phyloP scores from a whole-genome alignment of 1,140 invertebrate species.

The Achroia grisella region DNA sequence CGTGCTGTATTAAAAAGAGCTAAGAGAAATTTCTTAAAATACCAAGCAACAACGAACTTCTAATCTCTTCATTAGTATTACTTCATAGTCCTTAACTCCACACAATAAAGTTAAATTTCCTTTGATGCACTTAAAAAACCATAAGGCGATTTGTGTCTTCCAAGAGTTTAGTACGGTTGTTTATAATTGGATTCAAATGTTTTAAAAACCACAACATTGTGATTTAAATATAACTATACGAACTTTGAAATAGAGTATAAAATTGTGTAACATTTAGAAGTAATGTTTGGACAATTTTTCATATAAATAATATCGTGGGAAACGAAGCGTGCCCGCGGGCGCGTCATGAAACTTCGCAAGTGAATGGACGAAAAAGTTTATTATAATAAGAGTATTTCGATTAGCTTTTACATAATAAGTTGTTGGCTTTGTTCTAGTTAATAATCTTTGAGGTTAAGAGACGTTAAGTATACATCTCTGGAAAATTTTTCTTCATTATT shows the following conservation, averaged over 20 bases:
- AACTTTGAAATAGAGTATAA: not conserved
- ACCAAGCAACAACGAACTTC: slow-evolving; percentile 23
- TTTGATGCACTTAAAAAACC: slow-evolving; percentile 11
- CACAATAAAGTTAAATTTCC: slow-evolving; percentile 16
- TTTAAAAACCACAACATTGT: not conserved
- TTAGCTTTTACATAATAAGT: slow-evolving; percentile 26
- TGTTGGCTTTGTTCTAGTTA: not conserved
- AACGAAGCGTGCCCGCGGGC: slow-evolving; percentile 31
- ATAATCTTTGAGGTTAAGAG: no score
- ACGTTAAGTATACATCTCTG: no score
- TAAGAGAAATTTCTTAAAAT: slow-evolving; percentile 28
- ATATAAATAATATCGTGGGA: slow-evolving; percentile 30
- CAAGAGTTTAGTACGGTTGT: slow-evolving; percentile 10
- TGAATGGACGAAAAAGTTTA: slow-evolving; percentile 30
- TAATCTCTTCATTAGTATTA: slow-evolving; percentile 35
- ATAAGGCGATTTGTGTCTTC: slow-evolving; percentile 26
- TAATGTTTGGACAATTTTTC: slow-evolving; percentile 13
- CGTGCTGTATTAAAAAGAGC: slow-evolving; percentile 34
- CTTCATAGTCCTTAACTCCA: slow-evolving; percentile 15
- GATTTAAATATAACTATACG: slow-evolving; percentile 6
- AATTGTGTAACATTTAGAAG: slow-evolving; percentile 2
- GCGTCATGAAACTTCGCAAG: slow-evolving; percentile 35
- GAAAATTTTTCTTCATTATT: no score
- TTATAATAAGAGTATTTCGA: slow-evolving; percentile 27
- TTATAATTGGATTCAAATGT: slow-evolving; percentile 6